Conservation (phyloP, 2,888 invertebrate species). For the Colletes collaris region DNA sequence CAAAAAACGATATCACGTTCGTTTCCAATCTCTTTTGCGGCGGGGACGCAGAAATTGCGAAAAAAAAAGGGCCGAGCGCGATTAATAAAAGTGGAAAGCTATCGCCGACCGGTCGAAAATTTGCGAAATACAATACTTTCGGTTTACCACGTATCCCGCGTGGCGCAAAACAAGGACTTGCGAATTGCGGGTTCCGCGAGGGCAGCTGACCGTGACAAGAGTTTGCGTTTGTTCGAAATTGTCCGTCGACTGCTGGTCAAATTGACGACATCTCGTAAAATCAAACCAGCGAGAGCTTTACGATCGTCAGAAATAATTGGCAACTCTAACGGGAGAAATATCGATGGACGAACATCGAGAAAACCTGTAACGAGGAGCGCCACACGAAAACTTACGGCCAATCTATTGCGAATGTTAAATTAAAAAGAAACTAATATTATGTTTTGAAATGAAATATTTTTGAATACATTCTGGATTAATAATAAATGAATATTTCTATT, state of each 20-base stretch:
- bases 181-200: slow-evolving; percentile 46
- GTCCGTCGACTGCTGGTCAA: slow-evolving; percentile 46
- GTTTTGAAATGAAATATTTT: too few species aligned
- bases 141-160: slow-evolving; percentile 58
- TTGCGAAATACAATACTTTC: slow-evolving; percentile 55
- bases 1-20: neutral
- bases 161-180: slow-evolving; percentile 56
- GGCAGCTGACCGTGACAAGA: slow-evolving; percentile 58
- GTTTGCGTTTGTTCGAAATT: slow-evolving; percentile 54
- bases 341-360: neutral
- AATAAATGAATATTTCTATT: too few species aligned
- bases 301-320: slow-evolving; percentile 53
- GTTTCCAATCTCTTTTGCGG: slow-evolving; percentile 38
- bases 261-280: slow-evolving; percentile 55
- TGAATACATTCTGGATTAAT: too few species aligned
- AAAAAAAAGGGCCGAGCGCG: slow-evolving; percentile 30
- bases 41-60: slow-evolving; percentile 29
- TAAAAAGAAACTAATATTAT: too few species aligned
- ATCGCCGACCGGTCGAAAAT: slow-evolving; percentile 41
- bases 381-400: slow-evolving; percentile 19
- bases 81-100: slow-evolving; percentile 58
- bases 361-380: slow-evolving; percentile 12
- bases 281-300: slow-evolving; percentile 49
- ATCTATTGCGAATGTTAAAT: slow-evolving; percentile 16
- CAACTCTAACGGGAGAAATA: slow-evolving; percentile 13